Evolutionary conservation across 2,113 vertebrate genomes (phyloP), one percentile per base, ranked within the genome.

Genomic region (Colinus virginianus): DNA sequence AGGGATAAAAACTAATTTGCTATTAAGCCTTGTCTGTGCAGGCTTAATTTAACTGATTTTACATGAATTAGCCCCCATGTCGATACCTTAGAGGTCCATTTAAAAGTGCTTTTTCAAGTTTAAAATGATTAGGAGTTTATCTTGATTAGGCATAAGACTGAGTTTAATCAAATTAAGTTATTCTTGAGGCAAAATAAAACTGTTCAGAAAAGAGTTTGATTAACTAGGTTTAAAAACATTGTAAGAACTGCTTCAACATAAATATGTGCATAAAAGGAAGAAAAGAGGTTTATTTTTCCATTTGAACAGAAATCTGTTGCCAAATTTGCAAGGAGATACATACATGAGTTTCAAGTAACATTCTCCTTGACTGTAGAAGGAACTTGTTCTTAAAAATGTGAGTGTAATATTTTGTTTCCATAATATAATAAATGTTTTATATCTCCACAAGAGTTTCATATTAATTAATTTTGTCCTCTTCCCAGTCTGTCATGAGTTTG

Each of bases 141-240:
- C 38, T 76, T 90, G 6, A 62, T 72, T 56, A 82, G 55, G 5
- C 25, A 70, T 14, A 42, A 3, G 3, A 30, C 58, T 59, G 19
- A 62, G 38, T 66, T 83, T 79, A 74, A 74, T 32, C 8, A 77
- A 90, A 78, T 64, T 53, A 75, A 71, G 9, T 63, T 61, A 51
- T 62, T 63, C 6, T 85, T 85, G n/a, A 77, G 26, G 4, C 9
- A 85, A 79, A 93, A 67, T 22, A 78, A 78, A 78, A 68, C 28
- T 28, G 1, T 43, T 78, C 19, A 43, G 11, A 42, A 61, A 76
- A 48, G 1, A 49, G 2, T 49, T 83, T 36, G 8, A 40, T 59
- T 62, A 26, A 58, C 11, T 23, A 36, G 3, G 0, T 13, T 64
- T 67, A 71, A 76, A 91, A 75, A 42, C 5, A 63, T 6, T 16